Percentiles rank a stretch among this genome's conserved stretches.
These are phyloP conservation scores for Ameiurus melas DNA, from an alignment of 2,113 vertebrate genomes.

Conservation along the genomic window DNA sequence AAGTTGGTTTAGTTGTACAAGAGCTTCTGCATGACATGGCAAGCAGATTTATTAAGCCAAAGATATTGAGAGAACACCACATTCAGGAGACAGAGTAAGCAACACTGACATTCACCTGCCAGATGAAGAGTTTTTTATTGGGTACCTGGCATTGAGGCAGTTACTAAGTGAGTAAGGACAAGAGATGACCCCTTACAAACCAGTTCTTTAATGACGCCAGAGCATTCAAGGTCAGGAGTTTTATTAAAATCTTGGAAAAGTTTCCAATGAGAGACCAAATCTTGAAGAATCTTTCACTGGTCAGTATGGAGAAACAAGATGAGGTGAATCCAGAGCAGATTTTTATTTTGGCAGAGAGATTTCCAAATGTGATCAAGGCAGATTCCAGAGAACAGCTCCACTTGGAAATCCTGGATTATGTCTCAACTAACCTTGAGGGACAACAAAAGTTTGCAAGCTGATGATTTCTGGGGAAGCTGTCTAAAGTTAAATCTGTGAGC, in stretches of 20 bases:
- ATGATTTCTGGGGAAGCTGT: slow-evolving; percentile 47
- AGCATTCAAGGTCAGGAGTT: too few species aligned
- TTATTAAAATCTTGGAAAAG: background rate
- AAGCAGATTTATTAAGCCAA: background rate
- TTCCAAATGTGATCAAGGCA: slow-evolving; percentile 44
- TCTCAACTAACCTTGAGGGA: too few species aligned
- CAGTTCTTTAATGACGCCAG: too few species aligned
- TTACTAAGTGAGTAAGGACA: too few species aligned
- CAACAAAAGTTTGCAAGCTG: slow-evolving; percentile 12
- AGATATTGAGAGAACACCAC: too few species aligned
- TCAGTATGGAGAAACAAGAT: slow-evolving; percentile 47
- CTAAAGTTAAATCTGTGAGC: background rate
- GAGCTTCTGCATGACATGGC: slow-evolving; percentile 46
- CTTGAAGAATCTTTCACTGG: slow-evolving; percentile 44
- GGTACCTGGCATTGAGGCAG: too few species aligned
- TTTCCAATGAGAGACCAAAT: background rate
- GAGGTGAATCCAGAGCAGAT: slow-evolving; percentile 45
- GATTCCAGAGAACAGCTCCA: slow-evolving; percentile 23
- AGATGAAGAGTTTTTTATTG: too few species aligned
- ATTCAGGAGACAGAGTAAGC: too few species aligned
- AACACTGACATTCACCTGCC: too few species aligned
- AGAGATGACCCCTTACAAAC: too few species aligned
- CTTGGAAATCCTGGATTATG: too few species aligned
- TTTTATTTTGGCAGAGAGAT: slow-evolving; percentile 48
- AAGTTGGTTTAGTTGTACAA: slow-evolving; percentile 24